phyloP scores from a whole-genome alignment of 2,888 invertebrate genomes.

The Panorpa germanica region DNA sequence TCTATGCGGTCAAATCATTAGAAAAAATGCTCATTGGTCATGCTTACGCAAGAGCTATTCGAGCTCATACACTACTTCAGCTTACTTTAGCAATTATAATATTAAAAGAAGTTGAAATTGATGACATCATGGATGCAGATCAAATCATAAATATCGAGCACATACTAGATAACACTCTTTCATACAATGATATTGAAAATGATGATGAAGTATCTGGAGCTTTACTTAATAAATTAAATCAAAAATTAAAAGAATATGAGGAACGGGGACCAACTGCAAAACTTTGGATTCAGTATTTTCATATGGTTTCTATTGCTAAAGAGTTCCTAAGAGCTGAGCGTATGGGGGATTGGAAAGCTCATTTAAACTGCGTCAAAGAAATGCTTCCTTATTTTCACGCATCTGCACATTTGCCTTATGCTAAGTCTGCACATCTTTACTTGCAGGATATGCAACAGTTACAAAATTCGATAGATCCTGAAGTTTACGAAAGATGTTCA shows the following conservation, averaged over 20 bases:
- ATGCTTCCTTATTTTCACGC: conserved; percentile 21
- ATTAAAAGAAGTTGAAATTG: too few species aligned
- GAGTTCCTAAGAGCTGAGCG: conserved; percentile 21
- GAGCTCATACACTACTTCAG: too few species aligned
- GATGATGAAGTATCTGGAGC: conserved; percentile 15
- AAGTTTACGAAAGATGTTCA: conserved; percentile 17
- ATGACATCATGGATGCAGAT: too few species aligned
- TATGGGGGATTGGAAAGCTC: conserved; percentile 20
- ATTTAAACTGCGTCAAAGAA: conserved; percentile 18
- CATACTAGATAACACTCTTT: conserved; percentile 16
- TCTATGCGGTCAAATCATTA: conserved; percentile 16
- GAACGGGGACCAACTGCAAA: conserved; percentile 18
- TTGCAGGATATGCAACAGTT: too few species aligned
- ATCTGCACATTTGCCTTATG: too few species aligned
- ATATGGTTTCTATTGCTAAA: conserved; percentile 19
- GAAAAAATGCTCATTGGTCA: conserved; percentile 17
- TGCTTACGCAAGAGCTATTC: too few species aligned
- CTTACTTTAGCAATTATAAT: too few species aligned
- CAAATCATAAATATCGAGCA: too few species aligned
- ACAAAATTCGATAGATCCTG: conserved; percentile 16
- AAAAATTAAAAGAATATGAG: conserved; percentile 16
- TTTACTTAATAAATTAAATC: conserved; percentile 16
- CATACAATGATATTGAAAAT: conserved; percentile 18
- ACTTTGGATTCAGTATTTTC: conserved; percentile 19
- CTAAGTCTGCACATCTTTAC: too few species aligned